A percentile compares a stretch with the other conserved stretches of the same genome.
phyloP scores from a whole-genome alignment of 2,888 invertebrate species.

The Acanthococcus lagerstroemiae region DNA sequence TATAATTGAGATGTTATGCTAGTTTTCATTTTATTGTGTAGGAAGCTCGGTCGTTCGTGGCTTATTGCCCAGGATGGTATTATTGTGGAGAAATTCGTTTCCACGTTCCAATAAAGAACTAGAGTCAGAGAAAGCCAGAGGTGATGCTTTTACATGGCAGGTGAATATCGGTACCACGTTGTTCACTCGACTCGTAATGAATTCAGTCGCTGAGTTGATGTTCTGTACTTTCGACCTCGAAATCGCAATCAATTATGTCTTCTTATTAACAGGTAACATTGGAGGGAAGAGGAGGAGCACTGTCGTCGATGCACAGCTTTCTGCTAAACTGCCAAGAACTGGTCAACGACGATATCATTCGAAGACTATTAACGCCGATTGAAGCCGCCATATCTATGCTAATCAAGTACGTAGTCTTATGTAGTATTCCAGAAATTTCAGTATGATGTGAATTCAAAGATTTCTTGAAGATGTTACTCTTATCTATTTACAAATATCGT shows the following conservation, averaged over 20 bases:
- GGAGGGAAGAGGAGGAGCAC: constrained; percentile 90
- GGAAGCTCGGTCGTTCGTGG: constrained; percentile 87
- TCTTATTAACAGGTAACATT: constrained; percentile 79
- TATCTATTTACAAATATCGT: no score
- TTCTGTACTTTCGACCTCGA: no score
- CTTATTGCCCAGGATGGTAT: constrained; percentile 80
- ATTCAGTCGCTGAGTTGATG: no score
- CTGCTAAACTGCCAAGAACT: constrained; percentile 82
- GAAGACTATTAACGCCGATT: constrained; percentile 78
- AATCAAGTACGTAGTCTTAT: constrained; percentile 61
- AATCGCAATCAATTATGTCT: no score
- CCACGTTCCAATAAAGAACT: constrained; percentile 92
- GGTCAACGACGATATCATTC: constrained; percentile 81
- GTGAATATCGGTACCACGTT: constrained; percentile 42
- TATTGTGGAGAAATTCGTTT: constrained; percentile 96
- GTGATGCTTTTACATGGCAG: constrained; percentile 99
- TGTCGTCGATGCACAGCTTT: constrained; percentile 92
- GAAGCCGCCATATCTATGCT: constrained; percentile 93
- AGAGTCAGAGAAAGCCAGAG: constrained; percentile 89
- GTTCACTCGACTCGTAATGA: background rate
- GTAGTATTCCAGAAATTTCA: no score
- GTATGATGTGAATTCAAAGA: no score
- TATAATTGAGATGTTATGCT: constrained; percentile 1
- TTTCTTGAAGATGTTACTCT: no score
- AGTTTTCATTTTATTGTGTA: constrained; percentile 39